A percentile compares a stretch with the other conserved stretches of the same genome.
These are phyloP conservation scores for Caenorhabditis remanei DNA, from an alignment of 1,140 invertebrate genomes.

Conservation along the genomic window DNA sequence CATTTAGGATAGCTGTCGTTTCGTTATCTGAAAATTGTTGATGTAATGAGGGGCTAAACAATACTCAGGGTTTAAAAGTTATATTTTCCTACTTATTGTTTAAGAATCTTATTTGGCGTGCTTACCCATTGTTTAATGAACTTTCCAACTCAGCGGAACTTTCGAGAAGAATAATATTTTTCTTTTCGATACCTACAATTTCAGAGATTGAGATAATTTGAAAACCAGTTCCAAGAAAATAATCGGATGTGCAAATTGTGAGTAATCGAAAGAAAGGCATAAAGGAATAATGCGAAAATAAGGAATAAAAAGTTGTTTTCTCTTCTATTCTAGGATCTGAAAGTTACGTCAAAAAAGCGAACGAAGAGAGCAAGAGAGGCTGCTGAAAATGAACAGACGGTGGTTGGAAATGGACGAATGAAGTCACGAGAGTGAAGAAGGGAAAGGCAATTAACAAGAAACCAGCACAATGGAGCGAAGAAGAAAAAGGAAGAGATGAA, in stretches of 20 bases:
- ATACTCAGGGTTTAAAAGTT: too few species aligned
- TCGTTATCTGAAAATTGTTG: slow-evolving; percentile 48
- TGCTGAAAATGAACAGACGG: slow-evolving; percentile 22
- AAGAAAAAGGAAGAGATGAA: background rate
- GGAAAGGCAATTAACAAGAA: slow-evolving; percentile 46
- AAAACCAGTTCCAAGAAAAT: background rate
- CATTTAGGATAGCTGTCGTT: slow-evolving; percentile 40
- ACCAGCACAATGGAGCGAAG: slow-evolving; percentile 4
- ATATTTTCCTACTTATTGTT: too few species aligned
- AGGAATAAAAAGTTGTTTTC: slow-evolving; percentile 34
- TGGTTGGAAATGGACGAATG: background rate
- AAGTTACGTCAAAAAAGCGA: slow-evolving; percentile 15
- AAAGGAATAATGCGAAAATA: background rate
- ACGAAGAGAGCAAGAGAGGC: too few species aligned
- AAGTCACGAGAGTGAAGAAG: slow-evolving; percentile 6
- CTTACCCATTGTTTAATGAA: too few species aligned
- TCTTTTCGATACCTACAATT: too few species aligned
- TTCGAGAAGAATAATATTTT: too few species aligned
- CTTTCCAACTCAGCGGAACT: too few species aligned
- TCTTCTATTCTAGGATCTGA: background rate
- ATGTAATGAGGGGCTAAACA: too few species aligned
- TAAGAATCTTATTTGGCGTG: too few species aligned
- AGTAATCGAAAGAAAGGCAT: background rate
- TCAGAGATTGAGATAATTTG: background rate
- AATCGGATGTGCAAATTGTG: background rate